phyloP scores from a whole-genome alignment of 1,140 invertebrate genomes.

The Orchestia grillus region DNA sequence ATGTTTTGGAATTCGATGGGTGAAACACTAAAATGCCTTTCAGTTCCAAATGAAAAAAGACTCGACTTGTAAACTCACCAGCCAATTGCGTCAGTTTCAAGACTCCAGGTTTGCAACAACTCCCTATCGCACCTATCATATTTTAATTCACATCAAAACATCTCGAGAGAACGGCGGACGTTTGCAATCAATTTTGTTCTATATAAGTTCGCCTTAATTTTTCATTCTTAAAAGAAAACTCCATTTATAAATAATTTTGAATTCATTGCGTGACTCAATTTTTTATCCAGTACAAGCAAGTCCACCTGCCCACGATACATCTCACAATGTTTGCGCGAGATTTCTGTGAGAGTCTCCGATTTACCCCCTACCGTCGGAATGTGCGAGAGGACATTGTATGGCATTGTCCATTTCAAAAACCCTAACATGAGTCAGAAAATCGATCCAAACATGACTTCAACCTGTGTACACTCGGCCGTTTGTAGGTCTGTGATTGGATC shows the following conservation, averaged over 20 bases:
- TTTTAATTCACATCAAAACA: not conserved
- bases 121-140: not conserved
- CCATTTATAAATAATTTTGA: not conserved
- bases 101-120: not conserved
- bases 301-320: not conserved
- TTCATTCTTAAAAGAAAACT: not conserved
- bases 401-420: not conserved
- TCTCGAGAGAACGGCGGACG: too few species aligned
- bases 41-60: not conserved
- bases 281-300: not conserved
- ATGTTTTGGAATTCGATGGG: not conserved
- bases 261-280: not conserved
- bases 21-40: not conserved
- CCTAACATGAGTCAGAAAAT: slow-evolving; percentile 22
- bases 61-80: not conserved
- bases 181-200: not conserved
- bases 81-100: not conserved
- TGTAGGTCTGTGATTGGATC: slow-evolving; percentile 12
- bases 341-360: not conserved
- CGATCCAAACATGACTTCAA: slow-evolving; percentile 12
- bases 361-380: not conserved
- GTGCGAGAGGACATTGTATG: not conserved
- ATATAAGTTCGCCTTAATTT: not conserved
- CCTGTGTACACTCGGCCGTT: not conserved
- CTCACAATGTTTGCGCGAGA: not conserved